Evolutionary conservation across 2,797 vertebrate genomes (phyloP).

Genomic region (Valencia hispanica): DNA sequence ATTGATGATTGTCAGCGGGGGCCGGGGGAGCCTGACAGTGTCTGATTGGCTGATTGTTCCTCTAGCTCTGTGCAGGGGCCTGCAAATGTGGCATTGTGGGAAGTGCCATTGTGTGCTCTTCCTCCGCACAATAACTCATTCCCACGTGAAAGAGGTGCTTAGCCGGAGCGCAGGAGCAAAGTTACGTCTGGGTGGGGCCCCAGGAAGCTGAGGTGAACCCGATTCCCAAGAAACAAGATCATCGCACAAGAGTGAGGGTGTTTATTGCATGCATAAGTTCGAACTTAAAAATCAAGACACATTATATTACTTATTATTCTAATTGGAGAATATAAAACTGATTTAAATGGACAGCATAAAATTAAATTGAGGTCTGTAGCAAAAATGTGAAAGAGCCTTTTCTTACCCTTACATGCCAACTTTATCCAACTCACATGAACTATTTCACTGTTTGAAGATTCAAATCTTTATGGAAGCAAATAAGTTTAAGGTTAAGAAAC

Average conservation of each 20-base stretch:
- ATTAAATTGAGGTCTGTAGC: not conserved
- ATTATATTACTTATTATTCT: not conserved
- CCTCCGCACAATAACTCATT: constrained; percentile 93
- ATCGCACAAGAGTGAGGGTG: constrained; percentile 44
- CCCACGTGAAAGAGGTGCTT: constrained; percentile 96
- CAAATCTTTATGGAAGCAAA: not conserved
- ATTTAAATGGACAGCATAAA: not conserved
- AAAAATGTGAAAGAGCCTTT: not conserved
- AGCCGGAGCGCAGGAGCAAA: constrained; percentile 76
- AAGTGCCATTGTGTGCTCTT: constrained; percentile 99
- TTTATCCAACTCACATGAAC: not conserved
- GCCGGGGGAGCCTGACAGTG: constrained; percentile 89
- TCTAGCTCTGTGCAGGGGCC: constrained; percentile 84
- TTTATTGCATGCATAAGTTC: constrained; percentile 28
- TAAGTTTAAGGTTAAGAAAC: not conserved
- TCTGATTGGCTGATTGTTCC: constrained; percentile 98
- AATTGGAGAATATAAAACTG: not conserved
- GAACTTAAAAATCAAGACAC: not conserved
- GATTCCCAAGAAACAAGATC: constrained; percentile 76
- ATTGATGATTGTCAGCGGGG: constrained; percentile 91
- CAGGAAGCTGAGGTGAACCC: constrained; percentile 87
- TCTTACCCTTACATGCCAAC: not conserved
- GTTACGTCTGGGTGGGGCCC: constrained; percentile 71
- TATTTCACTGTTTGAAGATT: not conserved
- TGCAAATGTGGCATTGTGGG: constrained; percentile 91